phyloP scores from a whole-genome alignment of 2,888 invertebrate species.

The Doris montereyensis region DNA sequence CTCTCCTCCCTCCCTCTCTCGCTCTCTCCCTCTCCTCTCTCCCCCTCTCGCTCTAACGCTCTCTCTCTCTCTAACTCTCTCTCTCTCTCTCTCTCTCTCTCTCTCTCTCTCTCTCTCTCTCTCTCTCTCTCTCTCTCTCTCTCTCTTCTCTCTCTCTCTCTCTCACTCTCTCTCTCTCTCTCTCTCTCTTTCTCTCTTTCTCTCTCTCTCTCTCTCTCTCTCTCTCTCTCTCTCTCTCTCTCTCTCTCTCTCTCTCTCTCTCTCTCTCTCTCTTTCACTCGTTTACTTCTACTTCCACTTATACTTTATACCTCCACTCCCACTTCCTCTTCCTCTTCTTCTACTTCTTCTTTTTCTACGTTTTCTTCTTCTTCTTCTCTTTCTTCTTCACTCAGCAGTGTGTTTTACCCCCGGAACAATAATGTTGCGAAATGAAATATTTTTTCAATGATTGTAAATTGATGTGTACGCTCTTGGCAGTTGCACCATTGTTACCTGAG shows the following conservation, averaged over 20 bases:
- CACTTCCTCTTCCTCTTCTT: too few relatives aligned
- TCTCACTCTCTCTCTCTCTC: constrained; percentile 1
- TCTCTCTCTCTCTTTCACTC: not conserved
- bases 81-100: not conserved
- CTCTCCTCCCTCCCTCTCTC: too few relatives aligned
- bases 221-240: not conserved
- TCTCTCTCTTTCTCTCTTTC: constrained; percentile 18
- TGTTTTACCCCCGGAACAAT: too few relatives aligned
- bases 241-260: not conserved
- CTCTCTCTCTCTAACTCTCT: not conserved
- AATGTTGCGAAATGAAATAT: too few relatives aligned
- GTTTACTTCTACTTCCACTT: too few relatives aligned
- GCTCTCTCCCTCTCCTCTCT: not conserved
- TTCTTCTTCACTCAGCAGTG: too few relatives aligned
- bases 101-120: constrained; percentile 5
- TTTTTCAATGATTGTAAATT: too few relatives aligned
- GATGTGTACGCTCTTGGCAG: too few relatives aligned
- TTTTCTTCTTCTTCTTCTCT: too few relatives aligned
- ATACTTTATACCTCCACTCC: too few relatives aligned
- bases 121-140: not conserved
- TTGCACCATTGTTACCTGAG: too few relatives aligned
- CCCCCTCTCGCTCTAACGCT: not conserved
- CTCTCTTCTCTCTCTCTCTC: not conserved
- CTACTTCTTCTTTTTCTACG: too few relatives aligned
- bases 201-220: constrained; percentile 11